Conservation (phyloP, 2,113 vertebrate genomes). For the Rhipidura dahli region DNA sequence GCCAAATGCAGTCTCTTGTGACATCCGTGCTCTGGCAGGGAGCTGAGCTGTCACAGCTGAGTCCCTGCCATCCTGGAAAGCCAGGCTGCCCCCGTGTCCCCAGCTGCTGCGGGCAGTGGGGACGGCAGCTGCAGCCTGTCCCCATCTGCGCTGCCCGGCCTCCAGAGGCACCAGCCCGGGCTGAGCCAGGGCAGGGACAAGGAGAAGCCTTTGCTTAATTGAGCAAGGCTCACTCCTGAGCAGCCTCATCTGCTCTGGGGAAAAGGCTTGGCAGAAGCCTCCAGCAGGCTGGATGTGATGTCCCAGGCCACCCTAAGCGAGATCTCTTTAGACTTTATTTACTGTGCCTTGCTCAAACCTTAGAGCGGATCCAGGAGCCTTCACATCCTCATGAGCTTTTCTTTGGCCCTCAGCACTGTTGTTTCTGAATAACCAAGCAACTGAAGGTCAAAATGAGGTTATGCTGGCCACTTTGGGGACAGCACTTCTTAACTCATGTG, state of each 20-base stretch:
- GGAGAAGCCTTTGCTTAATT: neutral
- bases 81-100: neutral
- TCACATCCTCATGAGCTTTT: neutral
- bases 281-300: neutral
- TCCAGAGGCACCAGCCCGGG: neutral
- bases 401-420: neutral
- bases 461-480: neutral
- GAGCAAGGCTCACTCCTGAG: neutral
- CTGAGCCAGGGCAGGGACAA: neutral
- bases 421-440: neutral
- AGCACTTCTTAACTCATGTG: neutral
- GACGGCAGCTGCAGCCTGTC: neutral
- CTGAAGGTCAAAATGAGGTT: neutral
- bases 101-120: rapidly evolving
- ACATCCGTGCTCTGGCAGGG: neutral
- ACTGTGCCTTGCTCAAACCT: neutral
- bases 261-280: neutral
- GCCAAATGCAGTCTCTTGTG: neutral
- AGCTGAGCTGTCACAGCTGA: neutral
- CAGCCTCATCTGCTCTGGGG: neutral
- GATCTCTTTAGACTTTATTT: neutral
- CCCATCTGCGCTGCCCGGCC: neutral
- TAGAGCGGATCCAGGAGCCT: neutral
- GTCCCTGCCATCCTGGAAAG: neutral
- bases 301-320: neutral